Percentiles rank a stretch among this genome's conserved stretches.
phyloP scores from a whole-genome alignment of 2,113 vertebrate genomes.

The Campylomormyrus tamandua region DNA sequence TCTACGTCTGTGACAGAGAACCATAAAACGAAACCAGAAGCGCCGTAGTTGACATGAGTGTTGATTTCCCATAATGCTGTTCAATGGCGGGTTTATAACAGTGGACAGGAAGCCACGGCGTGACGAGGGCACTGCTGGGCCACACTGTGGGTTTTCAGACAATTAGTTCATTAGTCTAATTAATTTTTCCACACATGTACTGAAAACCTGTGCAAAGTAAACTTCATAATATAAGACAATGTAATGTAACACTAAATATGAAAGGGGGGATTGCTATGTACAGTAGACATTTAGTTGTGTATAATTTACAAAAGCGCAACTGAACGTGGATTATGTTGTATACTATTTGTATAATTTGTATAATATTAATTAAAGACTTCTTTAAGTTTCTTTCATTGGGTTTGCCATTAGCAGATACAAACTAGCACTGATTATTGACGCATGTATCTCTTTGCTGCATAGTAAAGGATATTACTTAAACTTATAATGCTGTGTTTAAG shows the following conservation, averaged over 20 bases:
- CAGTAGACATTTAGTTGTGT: background rate
- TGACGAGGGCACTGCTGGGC: background rate
- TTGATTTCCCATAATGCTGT: background rate
- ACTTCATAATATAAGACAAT: background rate
- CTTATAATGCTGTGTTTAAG: background rate
- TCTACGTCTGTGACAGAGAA: background rate
- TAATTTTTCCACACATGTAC: background rate
- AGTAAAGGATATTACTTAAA: background rate
- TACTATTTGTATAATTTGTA: background rate
- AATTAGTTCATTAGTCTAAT: background rate
- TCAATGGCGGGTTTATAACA: background rate
- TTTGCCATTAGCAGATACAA: background rate
- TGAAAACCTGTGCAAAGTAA: background rate
- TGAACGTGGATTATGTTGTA: background rate
- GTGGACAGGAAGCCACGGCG: background rate
- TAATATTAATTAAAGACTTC: background rate
- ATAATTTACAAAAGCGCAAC: background rate
- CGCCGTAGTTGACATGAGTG: background rate
- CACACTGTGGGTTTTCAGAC: background rate
- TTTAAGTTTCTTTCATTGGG: background rate
- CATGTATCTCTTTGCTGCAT: background rate
- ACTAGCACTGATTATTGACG: background rate
- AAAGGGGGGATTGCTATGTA: background rate
- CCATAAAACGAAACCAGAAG: background rate
- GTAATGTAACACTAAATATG: background rate